Base-by-base conservation (phyloP, 2,113 vertebrate species). In the Pipra filicauda region DNA sequence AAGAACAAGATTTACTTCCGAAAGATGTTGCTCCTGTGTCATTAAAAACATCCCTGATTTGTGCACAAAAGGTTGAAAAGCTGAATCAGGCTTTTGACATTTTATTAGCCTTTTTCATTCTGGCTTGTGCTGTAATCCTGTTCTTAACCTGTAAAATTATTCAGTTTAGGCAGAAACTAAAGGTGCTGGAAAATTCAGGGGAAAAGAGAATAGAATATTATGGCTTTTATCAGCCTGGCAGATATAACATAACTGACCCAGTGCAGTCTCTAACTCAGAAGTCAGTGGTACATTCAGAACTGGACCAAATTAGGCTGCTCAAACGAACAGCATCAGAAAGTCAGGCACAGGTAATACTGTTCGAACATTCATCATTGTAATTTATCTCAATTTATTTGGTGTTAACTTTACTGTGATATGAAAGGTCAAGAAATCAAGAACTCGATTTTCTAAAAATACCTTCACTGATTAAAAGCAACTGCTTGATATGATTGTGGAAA, bases 201-300 rank as follows among this genome's bases (percentile, higher is more conserved):
- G 98, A 98, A 95, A 98, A 96, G 85, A 97, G 97, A 89, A 97
- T 98, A 95, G 98, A 98, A 55, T 98, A 98, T 93, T 98, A 98
- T 2, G 97, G 98, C 21, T 97, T 98, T 97, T 98, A 98, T 97
- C 98, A 98, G 79, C 98, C 98, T 86, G 95, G 97, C 37, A 97
- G 97, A 69, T 98, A 98, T 95, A 97, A 85, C 75, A 86, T 98
- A 75, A 94, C 96, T 71, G 94, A 98, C 46, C 93, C 97, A 18
- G 35, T 97, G 57, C 97, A 95, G 55, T 93, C 95, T 43, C 61
- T 95, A 72, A 88, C 94, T 70, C 94, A 4, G 37, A 91, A 95
- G 91, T 78, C 97, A 80, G 7, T 97, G 73, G 91, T 92, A 72
- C 96, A 88, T 93, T 89, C 97, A 83, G 97, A 97, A 67, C 67